Conservation (phyloP, 1,140 invertebrate genomes). For the Bombus pascuorum region DNA sequence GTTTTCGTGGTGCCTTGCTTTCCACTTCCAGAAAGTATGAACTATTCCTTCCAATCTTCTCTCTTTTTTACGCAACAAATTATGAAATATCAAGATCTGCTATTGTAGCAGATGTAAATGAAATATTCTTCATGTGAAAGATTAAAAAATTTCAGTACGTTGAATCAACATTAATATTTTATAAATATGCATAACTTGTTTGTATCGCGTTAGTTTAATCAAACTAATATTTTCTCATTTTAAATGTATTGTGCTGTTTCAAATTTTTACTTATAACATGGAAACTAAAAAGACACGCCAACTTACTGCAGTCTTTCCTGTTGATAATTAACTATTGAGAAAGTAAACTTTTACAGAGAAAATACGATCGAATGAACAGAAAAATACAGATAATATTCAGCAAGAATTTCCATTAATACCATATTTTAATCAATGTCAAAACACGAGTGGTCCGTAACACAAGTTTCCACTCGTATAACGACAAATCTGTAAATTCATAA, state of each 20-base stretch:
- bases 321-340: neutral
- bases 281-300: neutral
- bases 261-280: too few relatives aligned
- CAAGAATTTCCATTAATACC: neutral
- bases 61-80: too few relatives aligned
- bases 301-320: neutral
- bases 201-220: neutral
- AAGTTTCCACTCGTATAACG: neutral
- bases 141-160: too few relatives aligned
- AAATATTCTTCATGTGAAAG: too few relatives aligned
- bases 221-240: neutral
- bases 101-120: too few relatives aligned
- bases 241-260: neutral
- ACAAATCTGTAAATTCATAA: neutral
- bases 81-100: too few relatives aligned
- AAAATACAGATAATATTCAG: neutral
- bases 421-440: neutral
- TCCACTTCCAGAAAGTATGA: neutral
- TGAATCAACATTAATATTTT: too few relatives aligned
- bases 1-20: too few relatives aligned
- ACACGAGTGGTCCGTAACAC: neutral
- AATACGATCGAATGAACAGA: neutral
- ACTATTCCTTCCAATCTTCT: neutral
- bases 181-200: too few relatives aligned
- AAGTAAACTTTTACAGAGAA: neutral